Evolutionary conservation across 2,888 invertebrate species (phyloP).

Genomic region (Diarsia brunnea): DNA sequence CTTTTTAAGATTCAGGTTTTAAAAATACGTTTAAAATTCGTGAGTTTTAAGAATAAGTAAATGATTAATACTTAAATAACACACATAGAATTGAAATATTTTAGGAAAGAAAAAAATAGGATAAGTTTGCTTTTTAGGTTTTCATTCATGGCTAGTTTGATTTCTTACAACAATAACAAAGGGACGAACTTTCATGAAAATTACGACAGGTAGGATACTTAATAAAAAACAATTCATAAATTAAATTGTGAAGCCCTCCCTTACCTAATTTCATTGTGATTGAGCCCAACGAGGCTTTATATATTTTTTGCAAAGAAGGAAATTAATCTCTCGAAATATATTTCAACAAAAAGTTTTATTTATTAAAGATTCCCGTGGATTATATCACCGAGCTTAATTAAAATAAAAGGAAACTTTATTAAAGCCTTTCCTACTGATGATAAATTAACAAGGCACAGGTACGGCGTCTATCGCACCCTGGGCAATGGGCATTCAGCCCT

Average conservation of each 20-base stretch:
- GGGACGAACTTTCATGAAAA: not conserved
- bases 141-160: not conserved
- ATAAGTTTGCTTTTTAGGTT: not conserved
- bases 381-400: not conserved
- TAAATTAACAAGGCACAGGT: not conserved
- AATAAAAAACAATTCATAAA: not conserved
- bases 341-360: slow-evolving; percentile 11
- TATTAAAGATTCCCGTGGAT: slow-evolving; percentile 13
- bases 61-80: not conserved
- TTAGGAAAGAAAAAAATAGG: not conserved
- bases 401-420: not conserved
- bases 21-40: slow-evolving; percentile 13
- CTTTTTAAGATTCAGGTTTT: slow-evolving; percentile 15
- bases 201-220: not conserved
- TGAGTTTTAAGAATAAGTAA: not conserved
- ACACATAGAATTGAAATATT: not conserved
- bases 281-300: not conserved
- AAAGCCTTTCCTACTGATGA: not conserved
- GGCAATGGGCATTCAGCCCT: not conserved
- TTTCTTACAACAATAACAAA: not conserved
- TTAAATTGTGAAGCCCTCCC: not conserved
- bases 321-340: not conserved
- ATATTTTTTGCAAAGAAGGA: not conserved
- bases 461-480: not conserved
- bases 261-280: not conserved